Conservation (phyloP, 2,113 vertebrate genomes). For the Caranx melampygus region DNA sequence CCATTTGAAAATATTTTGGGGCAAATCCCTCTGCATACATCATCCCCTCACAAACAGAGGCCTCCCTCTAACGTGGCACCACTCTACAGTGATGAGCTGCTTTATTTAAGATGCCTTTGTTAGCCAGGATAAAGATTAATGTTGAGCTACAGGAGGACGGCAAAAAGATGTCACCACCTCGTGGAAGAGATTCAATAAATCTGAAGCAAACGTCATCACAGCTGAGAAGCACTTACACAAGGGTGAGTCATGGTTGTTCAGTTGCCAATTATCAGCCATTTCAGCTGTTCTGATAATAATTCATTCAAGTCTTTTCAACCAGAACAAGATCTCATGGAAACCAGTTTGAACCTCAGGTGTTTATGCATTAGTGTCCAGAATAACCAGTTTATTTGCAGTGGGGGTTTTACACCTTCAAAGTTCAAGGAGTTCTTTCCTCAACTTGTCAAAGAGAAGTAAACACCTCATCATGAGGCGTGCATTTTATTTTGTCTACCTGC, state of each 20-base stretch:
- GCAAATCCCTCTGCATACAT: background rate
- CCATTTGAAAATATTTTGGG: background rate
- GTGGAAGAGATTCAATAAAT: constrained; percentile 13
- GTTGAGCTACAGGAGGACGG: constrained; percentile 6
- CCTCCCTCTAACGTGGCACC: background rate
- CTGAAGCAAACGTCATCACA: background rate
- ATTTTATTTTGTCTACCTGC: constrained; percentile 29
- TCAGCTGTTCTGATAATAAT: background rate
- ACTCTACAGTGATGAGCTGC: background rate
- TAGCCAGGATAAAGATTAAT: constrained; percentile 32
- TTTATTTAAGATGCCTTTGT: constrained; percentile 25
- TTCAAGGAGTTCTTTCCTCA: background rate
- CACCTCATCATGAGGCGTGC: constrained; percentile 18
- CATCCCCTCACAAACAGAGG: constrained; percentile 2
- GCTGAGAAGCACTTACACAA: background rate
- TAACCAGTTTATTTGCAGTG: background rate
- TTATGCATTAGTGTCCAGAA: background rate
- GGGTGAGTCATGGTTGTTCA: background rate
- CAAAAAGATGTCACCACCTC: constrained; percentile 13
- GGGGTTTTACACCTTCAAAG: constrained; percentile 8
- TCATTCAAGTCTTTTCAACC: background rate
- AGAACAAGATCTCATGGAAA: background rate
- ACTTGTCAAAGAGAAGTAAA: constrained; percentile 28
- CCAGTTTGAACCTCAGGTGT: background rate
- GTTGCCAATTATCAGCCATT: constrained; percentile 8